Conservation (phyloP, 2,888 invertebrate species). For the Xanthorhoe spadicearia region DNA sequence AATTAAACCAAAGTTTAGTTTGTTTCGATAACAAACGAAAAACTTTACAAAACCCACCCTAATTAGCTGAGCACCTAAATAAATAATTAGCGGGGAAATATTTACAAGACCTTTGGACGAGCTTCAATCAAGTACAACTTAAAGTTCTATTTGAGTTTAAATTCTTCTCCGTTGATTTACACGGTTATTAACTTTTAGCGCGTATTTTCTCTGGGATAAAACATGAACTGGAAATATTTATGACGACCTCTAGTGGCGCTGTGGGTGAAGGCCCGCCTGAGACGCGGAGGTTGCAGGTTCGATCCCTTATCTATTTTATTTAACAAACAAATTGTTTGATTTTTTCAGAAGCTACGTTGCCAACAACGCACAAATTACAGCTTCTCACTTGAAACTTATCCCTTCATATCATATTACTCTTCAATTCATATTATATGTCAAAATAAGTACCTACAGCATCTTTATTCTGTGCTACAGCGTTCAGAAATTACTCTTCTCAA, state of each 20-base stretch:
- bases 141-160: slow-evolving; percentile 20
- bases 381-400: too few species aligned
- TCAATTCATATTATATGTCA: too few species aligned
- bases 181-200: background rate
- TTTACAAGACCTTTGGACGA: slow-evolving; percentile 22
- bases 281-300: too few species aligned
- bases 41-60: slow-evolving; percentile 45
- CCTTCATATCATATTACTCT: too few species aligned
- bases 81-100: slow-evolving; percentile 40
- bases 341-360: too few species aligned
- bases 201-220: background rate
- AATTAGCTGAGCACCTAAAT: slow-evolving; percentile 46
- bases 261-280: too few species aligned
- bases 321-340: too few species aligned
- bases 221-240: background rate
- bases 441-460: too few species aligned
- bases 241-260: too few species aligned
- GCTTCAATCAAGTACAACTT: slow-evolving; percentile 14
- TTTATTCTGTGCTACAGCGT: too few species aligned
- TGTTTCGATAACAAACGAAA: slow-evolving; percentile 49
- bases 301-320: too few species aligned
- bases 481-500: background rate
- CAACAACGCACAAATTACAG: too few species aligned
- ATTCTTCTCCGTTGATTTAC: slow-evolving; percentile 4
- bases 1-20: slow-evolving; percentile 45